These are phyloP conservation scores for Silurus aristotelis DNA, from an alignment of 2,797 vertebrate species.

Conservation along the genomic window DNA sequence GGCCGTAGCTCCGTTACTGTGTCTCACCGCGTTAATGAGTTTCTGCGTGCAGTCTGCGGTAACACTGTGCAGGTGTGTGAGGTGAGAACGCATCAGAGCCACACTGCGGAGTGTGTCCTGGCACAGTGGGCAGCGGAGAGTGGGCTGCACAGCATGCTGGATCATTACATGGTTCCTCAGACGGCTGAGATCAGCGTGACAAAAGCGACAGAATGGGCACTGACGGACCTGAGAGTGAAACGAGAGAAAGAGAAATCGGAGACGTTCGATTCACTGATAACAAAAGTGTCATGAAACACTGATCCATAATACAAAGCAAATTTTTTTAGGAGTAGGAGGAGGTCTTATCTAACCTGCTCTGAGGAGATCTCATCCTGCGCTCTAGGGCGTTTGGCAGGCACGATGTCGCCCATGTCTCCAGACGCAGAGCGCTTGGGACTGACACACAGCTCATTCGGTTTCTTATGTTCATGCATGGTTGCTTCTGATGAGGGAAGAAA, in stretches of 20 bases:
- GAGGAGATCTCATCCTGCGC: conserved; percentile 38
- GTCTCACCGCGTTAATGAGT: conserved; percentile 90
- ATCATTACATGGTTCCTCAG: conserved; percentile 59
- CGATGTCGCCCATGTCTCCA: conserved; percentile 30
- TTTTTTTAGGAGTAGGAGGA: background rate
- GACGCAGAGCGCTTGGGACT: conserved; percentile 49
- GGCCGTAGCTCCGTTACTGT: background rate
- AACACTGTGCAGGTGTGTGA: conserved; percentile 95
- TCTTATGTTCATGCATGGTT: conserved; percentile 38
- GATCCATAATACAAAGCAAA: background rate
- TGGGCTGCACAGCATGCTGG: conserved; percentile 59
- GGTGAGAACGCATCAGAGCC: conserved; percentile 74
- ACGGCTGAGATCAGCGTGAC: conserved; percentile 51
- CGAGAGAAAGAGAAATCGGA: background rate
- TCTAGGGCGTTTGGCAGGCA: conserved; percentile 48
- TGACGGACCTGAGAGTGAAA: conserved; percentile 48
- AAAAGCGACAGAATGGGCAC: conserved; percentile 58
- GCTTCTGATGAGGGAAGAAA: conserved; percentile 29
- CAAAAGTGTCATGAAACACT: background rate
- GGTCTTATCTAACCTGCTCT: conserved; percentile 33
- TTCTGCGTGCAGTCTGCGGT: conserved; percentile 96
- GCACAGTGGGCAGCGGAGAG: conserved; percentile 86
- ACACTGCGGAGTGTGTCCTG: conserved; percentile 74
- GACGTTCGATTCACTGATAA: background rate
- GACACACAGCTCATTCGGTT: conserved; percentile 35